Conservation (phyloP, 2,113 vertebrate genomes). For the Cynocephalus volans region DNA sequence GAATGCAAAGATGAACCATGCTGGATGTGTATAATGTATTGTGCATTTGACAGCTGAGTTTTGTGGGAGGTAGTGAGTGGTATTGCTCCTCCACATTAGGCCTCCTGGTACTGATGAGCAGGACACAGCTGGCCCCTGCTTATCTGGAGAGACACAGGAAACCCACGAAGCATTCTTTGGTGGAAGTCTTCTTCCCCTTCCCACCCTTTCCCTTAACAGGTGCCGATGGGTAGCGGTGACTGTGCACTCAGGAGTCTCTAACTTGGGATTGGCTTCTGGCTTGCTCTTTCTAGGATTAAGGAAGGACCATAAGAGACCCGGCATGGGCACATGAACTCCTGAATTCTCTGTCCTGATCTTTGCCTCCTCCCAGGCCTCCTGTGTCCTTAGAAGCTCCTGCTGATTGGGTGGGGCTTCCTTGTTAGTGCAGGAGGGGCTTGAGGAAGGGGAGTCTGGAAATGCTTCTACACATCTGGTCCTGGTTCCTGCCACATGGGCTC, state of each 20-base stretch:
- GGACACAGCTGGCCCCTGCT: not conserved
- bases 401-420: not conserved
- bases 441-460: not conserved
- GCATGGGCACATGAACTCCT: not conserved
- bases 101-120: not conserved
- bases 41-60: not conserved
- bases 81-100: not conserved
- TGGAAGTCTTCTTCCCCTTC: not conserved
- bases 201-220: not conserved
- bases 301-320: not conserved
- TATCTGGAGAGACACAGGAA: not conserved
- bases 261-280: not conserved
- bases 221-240: not conserved
- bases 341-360: not conserved
- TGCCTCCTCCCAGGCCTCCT: not conserved
- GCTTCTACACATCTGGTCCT: not conserved
- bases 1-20: not conserved
- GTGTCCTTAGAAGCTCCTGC: not conserved
- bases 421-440: not conserved
- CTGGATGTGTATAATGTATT: too few species aligned
- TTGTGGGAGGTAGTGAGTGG: not conserved
- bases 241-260: not conserved
- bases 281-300: not conserved
- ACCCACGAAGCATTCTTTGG: not conserved
- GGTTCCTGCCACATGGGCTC: not conserved